Base-by-base conservation (phyloP, 2,797 vertebrate genomes). In the Notolepis coatsorum region DNA sequence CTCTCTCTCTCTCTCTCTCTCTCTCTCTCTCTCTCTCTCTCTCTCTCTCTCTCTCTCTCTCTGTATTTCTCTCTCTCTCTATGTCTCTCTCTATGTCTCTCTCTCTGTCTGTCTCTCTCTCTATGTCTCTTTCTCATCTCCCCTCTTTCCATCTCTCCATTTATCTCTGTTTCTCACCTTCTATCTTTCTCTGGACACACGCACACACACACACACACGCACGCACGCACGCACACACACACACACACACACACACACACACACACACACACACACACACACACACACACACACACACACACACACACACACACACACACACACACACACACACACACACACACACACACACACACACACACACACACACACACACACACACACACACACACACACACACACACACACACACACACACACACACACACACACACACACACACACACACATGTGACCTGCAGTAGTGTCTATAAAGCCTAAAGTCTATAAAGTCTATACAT, bases 31-130 rank as follows among this genome's bases (percentile, higher is more conserved):
- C 43, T 35, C 33, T n/a, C n/a, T n/a, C 33, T 12, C 10, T 9
- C 33, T 35, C 33, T 2, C 33, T 10, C n/a, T 13, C 33, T 13
- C 33, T 12, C 33, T 35, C 7, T 35, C n/a, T 13, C 33, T 35
- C n/a, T 3, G 7, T 9, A 10, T 35, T 27, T 65, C 54, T 24
- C 43, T 70, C 52, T 23, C 17, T 5, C 12, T 43, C 41, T 35
- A 35, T 13, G n/a, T 35, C 33, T 37, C 33, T 37, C 21, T 66
- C 57, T 63, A 69, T 68, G 65, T 57, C 48, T 48, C 39, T 23
- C 17, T 20, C 41, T 42, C 41, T 15, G n/a, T 52, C 45, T 42
- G 21, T 51, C 15, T 79, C 24, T 30, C 28, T 25, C 50, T 27
- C 42, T 27, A 2, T 17, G 59, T 38, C 52, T 63, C 33, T 15